A percentile compares a stretch with the other conserved stretches of the same genome.
Conservation (phyloP, 2,797 vertebrate species). For the Dromococcyx pavoninus region DNA sequence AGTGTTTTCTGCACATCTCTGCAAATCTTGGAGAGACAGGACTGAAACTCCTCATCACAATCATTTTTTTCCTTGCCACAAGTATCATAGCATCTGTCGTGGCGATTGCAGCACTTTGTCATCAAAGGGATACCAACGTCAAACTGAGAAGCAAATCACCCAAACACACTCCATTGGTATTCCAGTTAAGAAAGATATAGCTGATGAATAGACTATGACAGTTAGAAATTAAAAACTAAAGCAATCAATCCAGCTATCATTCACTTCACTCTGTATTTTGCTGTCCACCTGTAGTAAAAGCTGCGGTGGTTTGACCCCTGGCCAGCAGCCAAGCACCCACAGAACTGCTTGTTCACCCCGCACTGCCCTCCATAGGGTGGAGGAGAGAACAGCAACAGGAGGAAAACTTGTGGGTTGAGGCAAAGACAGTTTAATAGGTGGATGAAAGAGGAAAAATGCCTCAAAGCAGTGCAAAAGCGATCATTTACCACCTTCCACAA, state of each 20-base stretch:
- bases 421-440: neutral
- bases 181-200: neutral
- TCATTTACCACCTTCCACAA: neutral
- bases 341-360: neutral
- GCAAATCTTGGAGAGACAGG: slow-evolving; percentile 92
- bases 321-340: neutral
- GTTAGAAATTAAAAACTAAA: neutral
- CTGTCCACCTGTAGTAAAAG: neutral
- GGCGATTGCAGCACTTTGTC: slow-evolving; percentile 96
- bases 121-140: slow-evolving; percentile 95
- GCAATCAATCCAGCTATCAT: neutral
- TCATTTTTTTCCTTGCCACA: slow-evolving; percentile 89
- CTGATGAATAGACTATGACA: neutral
- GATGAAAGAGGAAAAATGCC: neutral
- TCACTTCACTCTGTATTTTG: neutral
- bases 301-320: neutral
- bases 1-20: slow-evolving; percentile 88
- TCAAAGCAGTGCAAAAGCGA: neutral
- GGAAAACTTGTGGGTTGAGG: neutral
- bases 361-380: fast-evolving
- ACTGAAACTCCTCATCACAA: slow-evolving; percentile 91
- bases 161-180: neutral
- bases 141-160: slow-evolving; percentile 78
- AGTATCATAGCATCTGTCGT: slow-evolving; percentile 94
- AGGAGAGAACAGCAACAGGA: neutral